These are phyloP conservation scores for Habroteleia sp. DNA, from an alignment of 2,888 invertebrate genomes.

Conservation along the genomic window DNA sequence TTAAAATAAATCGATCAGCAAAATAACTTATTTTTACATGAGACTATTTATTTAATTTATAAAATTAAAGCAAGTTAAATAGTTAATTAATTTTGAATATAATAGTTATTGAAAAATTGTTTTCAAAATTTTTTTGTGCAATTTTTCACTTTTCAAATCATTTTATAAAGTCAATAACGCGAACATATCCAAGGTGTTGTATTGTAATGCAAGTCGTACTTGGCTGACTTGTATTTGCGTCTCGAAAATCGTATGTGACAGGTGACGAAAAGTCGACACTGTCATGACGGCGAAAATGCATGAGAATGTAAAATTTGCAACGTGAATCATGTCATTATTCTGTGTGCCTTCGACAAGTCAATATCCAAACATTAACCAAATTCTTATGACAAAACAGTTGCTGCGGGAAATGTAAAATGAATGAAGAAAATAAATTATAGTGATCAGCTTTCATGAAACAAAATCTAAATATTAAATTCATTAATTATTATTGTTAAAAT, in stretches of 20 bases:
- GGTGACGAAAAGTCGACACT: conserved; percentile 59
- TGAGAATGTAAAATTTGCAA: conserved; percentile 54
- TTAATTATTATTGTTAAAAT: too few relatives aligned
- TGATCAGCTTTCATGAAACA: too few relatives aligned
- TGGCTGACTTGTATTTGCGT: conserved; percentile 52
- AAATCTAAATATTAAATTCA: too few relatives aligned
- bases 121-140: background rate
- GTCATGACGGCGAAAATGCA: conserved; percentile 41
- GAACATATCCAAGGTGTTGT: conserved; percentile 19
- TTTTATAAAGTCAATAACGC: conserved; percentile 43
- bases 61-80: too few relatives aligned
- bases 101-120: too few relatives aligned
- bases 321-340: conserved; percentile 43
- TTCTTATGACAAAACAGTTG: conserved; percentile 36
- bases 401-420: background rate
- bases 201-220: conserved; percentile 40
- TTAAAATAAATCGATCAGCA: too few relatives aligned
- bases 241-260: conserved; percentile 55
- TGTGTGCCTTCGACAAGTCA: conserved; percentile 25
- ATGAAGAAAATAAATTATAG: too few relatives aligned
- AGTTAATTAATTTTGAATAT: too few relatives aligned
- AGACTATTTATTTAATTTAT: too few relatives aligned
- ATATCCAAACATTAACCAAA: conserved; percentile 39
- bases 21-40: too few relatives aligned
- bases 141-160: conserved; percentile 2